A percentile compares a stretch with the other conserved stretches of the same genome.
Evolutionary conservation across 2,888 invertebrate genomes (phyloP).

Genomic region (Brachylomia viminalis): DNA sequence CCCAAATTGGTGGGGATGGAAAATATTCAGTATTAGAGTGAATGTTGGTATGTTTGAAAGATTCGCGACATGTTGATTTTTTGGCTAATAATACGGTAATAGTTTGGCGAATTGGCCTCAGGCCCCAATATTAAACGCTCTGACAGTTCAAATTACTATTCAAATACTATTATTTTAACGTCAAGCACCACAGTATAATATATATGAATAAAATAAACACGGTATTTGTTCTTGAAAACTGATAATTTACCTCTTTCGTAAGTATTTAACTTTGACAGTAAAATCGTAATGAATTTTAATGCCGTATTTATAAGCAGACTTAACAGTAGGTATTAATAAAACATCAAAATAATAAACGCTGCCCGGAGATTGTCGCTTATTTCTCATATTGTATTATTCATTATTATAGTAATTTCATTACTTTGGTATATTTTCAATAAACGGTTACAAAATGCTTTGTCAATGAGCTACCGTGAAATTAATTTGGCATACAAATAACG

Average conservation of each 20-base stretch:
- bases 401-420: constrained; percentile 33
- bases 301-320: constrained; percentile 4
- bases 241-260: neutral
- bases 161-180: neutral
- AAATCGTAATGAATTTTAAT: neutral
- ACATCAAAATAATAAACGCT: constrained; percentile 24
- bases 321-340: constrained; percentile 26
- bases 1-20: constrained; percentile 34
- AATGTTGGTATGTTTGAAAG: constrained; percentile 24
- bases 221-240: neutral
- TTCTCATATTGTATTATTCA: constrained; percentile 33
- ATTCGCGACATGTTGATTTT: constrained; percentile 1
- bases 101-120: neutral
- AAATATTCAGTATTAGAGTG: constrained; percentile 20
- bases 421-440: constrained; percentile 47
- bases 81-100: neutral
- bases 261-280: neutral
- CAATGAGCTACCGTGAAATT: constrained; percentile 31
- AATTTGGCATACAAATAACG: constrained; percentile 33
- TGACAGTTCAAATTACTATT: neutral
- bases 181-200: neutral
- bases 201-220: neutral
- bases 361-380: constrained; percentile 33
- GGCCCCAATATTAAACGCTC: neutral
- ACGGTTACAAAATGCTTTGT: constrained; percentile 35